These are phyloP conservation scores for Cryptus armator DNA, from an alignment of 2,888 invertebrate species.

Conservation along the genomic window DNA sequence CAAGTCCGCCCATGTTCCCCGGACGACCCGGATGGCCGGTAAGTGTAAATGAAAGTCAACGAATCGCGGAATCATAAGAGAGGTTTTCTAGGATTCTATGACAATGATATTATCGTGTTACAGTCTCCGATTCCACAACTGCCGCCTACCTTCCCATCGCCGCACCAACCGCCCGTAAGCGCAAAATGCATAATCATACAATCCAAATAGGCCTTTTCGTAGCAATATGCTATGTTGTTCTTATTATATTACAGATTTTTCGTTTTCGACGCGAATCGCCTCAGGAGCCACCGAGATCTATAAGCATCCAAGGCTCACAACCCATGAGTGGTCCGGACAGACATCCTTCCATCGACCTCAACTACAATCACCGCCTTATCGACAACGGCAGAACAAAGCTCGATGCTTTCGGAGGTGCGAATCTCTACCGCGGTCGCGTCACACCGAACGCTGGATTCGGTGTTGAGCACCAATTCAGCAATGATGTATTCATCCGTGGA, in stretches of 20 bases:
- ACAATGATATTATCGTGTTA: neutral
- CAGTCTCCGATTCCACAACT: neutral
- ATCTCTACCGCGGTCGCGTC: constrained; percentile 57
- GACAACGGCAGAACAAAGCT: constrained; percentile 50
- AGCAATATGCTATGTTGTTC: neutral
- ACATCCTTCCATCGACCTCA: constrained; percentile 52
- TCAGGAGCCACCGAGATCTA: constrained; percentile 53
- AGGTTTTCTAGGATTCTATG: neutral
- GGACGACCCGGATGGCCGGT: no score
- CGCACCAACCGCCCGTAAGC: neutral
- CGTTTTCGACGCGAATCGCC: constrained; percentile 59
- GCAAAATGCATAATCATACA: neutral
- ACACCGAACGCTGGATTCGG: constrained; percentile 68
- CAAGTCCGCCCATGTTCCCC: no score
- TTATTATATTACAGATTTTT: neutral
- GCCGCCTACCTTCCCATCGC: neutral
- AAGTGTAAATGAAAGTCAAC: no score
- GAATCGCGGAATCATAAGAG: no score
- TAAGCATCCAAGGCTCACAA: neutral
- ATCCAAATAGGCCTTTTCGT: neutral
- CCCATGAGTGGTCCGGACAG: constrained; percentile 25
- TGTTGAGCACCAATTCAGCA: constrained; percentile 55
- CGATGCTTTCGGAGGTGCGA: constrained; percentile 69
- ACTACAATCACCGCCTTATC: constrained; percentile 53
- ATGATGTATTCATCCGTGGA: constrained; percentile 69